A percentile compares a stretch with the other conserved stretches of the same genome.
phyloP scores from a whole-genome alignment of 2,797 vertebrate genomes.

The Channa striata region DNA sequence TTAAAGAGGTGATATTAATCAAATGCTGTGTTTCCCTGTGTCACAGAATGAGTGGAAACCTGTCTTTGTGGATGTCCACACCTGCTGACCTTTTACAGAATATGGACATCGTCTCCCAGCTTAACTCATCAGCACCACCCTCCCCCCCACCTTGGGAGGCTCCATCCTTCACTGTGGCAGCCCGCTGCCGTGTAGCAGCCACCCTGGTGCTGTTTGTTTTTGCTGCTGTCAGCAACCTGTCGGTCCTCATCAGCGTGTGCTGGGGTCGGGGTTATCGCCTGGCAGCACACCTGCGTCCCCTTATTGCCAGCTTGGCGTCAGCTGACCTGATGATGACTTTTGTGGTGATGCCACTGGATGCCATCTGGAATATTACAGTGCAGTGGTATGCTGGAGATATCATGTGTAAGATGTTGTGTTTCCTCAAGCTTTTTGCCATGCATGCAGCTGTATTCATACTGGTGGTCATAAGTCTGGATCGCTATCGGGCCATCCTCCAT shows the following conservation, averaged over 20 bases:
- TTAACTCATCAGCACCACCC: conserved; percentile 13
- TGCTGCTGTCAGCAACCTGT: conserved; percentile 81
- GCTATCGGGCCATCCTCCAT: conserved; percentile 85
- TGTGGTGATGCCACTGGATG: conserved; percentile 88
- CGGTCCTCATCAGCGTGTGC: conserved; percentile 85
- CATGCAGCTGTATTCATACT: conserved; percentile 86
- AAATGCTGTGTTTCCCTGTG: conserved; percentile 5
- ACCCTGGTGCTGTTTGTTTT: conserved; percentile 86
- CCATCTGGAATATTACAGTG: conserved; percentile 86
- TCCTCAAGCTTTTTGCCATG: conserved; percentile 92
- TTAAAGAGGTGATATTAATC: neutral
- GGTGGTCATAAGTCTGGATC: conserved; percentile 90
- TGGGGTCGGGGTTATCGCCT: conserved; percentile 83
- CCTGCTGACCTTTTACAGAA: conserved; percentile 10
- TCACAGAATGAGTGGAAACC: conserved; percentile 62
- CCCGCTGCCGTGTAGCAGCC: conserved; percentile 82
- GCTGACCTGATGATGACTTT: conserved; percentile 89
- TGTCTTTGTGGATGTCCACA: conserved; percentile 42
- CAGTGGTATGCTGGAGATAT: conserved; percentile 88
- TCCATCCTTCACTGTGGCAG: conserved; percentile 84
- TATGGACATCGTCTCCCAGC: neutral
- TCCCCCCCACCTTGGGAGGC: conserved; percentile 74
- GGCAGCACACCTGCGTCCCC: conserved; percentile 83
- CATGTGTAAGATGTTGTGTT: conserved; percentile 88
- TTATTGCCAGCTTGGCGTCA: conserved; percentile 85